These are phyloP conservation scores for Ciona savignyi DNA, from an alignment of 23 tunicate genomes.

Conservation along the genomic window DNA sequence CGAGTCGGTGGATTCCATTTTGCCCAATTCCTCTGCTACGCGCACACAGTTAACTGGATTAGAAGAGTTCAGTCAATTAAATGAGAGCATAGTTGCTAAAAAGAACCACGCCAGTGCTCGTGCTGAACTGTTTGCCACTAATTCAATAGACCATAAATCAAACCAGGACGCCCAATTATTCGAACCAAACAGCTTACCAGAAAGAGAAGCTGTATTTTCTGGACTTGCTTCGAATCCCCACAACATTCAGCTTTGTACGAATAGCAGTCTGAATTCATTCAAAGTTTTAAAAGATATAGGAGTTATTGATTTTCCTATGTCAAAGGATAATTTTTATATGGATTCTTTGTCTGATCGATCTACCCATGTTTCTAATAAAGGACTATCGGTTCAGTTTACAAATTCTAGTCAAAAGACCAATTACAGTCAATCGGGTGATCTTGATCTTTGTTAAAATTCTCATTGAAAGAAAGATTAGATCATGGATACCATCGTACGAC, in stretches of 20 bases:
- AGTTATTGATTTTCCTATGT: neutral
- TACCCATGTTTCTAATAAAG: neutral
- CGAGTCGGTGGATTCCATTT: constrained; percentile 35
- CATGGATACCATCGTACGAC: too few species aligned
- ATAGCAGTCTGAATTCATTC: neutral
- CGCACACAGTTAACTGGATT: constrained; percentile 27
- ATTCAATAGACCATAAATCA: neutral
- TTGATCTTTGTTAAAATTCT: neutral
- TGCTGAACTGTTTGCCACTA: constrained; percentile 45
- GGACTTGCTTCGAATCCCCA: neutral
- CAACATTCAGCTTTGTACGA: neutral
- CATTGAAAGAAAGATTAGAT: too few species aligned
- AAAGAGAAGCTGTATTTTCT: neutral
- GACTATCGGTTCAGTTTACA: neutral
- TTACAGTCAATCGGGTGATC: neutral
- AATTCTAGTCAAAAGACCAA: neutral
- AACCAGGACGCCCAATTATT: neutral
- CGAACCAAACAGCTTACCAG: neutral
- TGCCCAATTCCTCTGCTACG: neutral
- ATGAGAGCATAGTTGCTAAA: neutral
- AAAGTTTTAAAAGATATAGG: neutral
- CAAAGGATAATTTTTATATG: neutral
- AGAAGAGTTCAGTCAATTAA: constrained; percentile 25
- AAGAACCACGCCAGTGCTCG: constrained; percentile 20
- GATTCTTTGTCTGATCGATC: neutral